Evolutionary conservation across 2,113 vertebrate genomes (phyloP), one percentile per base, ranked within the genome.

Genomic region (Dasyprocta punctata): DNA sequence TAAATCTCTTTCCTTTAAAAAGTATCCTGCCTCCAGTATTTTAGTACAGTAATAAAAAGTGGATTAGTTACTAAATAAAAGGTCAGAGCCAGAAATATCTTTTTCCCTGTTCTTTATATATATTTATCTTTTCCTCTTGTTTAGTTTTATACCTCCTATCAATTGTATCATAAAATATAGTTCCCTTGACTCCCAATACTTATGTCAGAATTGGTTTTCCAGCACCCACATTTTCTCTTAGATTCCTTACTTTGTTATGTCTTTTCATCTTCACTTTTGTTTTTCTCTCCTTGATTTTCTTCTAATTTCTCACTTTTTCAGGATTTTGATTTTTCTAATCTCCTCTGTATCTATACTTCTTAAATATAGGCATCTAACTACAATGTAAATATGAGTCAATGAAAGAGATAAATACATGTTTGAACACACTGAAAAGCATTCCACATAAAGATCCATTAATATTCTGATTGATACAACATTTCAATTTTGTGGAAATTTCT

Each of bases 141-240:
- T 47, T 78, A 24, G 86, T 93, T 93, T 83, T 85, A 84, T 5
- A 75, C 0, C 5, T 71, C 63, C 26, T 65, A 30, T 80, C 28
- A 86, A 17, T 61, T 78, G 36, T 56, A 56, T 86, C 49, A 86
- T 92, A 81, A 93, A 96, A 56, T 90, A 92, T 88, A 84, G 91
- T 61, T 56, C n/a, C 78, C 52, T 65, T 38, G 20, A 71, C 19
- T 36, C 69, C 54, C 38, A 61, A 9, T 65, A n/a, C 78, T 94
- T 60, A 58, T 65, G 12, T 86, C 36, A 95, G 20, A 26, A 22
- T n/a, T 63, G 8, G 19, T 90, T 86, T 80, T 56, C 52, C 9
- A 54, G 63, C 6, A n/a, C 36, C 71, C 3, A 6, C 54, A 30
- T 44, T 85, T 91, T 85, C 38, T 81, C 49, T 97, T 86, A 86